Percentiles rank a stretch among this genome's conserved stretches.
Conservation (phyloP, 2,113 vertebrate genomes). For the Oriolus oriolus region DNA sequence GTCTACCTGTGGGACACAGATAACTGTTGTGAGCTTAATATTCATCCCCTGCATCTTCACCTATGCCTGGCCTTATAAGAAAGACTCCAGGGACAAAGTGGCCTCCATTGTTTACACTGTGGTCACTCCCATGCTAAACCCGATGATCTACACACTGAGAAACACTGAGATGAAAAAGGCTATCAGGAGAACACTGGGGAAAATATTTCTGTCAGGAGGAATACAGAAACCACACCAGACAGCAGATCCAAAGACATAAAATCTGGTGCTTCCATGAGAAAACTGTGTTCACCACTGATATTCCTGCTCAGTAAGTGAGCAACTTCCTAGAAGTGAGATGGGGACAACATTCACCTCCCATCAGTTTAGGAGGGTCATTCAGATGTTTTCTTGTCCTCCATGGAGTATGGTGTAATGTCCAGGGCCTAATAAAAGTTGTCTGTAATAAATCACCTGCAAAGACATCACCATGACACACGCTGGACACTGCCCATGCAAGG, state of each 20-base stretch:
- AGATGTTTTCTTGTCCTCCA: background rate
- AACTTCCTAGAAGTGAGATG: background rate
- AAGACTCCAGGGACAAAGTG: slow-evolving; percentile 21
- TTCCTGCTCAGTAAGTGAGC: background rate
- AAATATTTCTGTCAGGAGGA: background rate
- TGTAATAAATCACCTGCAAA: background rate
- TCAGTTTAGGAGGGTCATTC: background rate
- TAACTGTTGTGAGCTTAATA: slow-evolving; percentile 46
- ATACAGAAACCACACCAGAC: background rate
- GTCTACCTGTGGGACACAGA: slow-evolving; percentile 57
- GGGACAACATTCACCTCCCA: background rate
- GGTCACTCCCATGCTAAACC: slow-evolving; percentile 36
- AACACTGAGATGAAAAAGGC: slow-evolving; percentile 50
- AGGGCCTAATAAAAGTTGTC: background rate
- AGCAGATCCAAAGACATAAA: background rate
- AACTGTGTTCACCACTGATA: background rate
- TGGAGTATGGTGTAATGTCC: background rate
- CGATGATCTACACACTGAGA: slow-evolving; percentile 32
- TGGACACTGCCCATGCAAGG: background rate
- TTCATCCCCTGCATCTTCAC: slow-evolving; percentile 54
- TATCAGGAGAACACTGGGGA: background rate
- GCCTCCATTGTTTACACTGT: slow-evolving; percentile 29
- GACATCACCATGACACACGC: background rate
- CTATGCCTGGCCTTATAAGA: slow-evolving; percentile 30
- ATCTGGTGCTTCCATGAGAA: background rate